Evolutionary conservation across 2,888 invertebrate genomes (phyloP).

Genomic region (Pinctada fucata): DNA sequence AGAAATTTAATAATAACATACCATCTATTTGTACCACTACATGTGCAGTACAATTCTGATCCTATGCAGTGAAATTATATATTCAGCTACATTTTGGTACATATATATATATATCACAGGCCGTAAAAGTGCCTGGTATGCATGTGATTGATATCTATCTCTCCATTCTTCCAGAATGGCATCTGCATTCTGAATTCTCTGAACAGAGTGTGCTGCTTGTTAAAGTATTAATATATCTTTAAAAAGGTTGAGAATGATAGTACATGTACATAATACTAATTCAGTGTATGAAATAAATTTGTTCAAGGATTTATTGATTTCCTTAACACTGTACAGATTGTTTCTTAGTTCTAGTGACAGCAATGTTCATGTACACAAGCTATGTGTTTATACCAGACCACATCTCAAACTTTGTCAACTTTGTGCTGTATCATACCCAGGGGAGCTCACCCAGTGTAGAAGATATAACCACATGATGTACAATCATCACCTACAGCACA

Average conservation of each 20-base stretch:
- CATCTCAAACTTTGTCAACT: conserved; percentile 15
- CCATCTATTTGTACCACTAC: too few species aligned
- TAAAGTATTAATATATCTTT: too few species aligned
- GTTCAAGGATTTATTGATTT: background rate
- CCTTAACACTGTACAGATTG: conserved; percentile 27
- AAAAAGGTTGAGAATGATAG: too few species aligned
- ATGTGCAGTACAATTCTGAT: too few species aligned
- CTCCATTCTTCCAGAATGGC: background rate
- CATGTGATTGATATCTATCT: background rate
- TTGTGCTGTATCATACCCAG: conserved; percentile 8
- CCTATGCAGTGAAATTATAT: too few species aligned
- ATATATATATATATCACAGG: background rate
- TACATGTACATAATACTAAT: too few species aligned
- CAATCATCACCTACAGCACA: too few species aligned
- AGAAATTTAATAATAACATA: too few species aligned
- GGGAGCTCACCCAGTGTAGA: background rate
- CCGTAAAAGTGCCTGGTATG: background rate
- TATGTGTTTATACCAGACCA: conserved; percentile 30
- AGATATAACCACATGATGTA: too few species aligned
- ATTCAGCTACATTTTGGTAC: too few species aligned
- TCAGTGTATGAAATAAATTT: background rate
- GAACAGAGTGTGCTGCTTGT: background rate
- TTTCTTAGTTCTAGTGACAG: conserved; percentile 23
- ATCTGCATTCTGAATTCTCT: background rate
- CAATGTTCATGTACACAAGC: conserved; percentile 37